A percentile compares a stretch with the other conserved stretches of the same genome.
Evolutionary conservation across 1,140 invertebrate genomes (phyloP).

Genomic region (Cherax quadricarinatus): DNA sequence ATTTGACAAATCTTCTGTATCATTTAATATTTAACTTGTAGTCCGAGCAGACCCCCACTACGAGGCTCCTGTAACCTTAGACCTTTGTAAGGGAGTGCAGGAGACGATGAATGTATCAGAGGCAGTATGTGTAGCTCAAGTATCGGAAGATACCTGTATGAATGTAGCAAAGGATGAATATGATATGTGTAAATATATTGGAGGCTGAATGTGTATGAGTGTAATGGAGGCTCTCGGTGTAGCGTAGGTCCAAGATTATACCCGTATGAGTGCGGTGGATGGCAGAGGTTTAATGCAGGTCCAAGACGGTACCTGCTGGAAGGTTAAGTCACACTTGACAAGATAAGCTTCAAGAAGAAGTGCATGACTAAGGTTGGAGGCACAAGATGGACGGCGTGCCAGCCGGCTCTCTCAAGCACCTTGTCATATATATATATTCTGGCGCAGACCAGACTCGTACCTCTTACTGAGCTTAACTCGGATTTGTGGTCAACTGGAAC

Average conservation of each 20-base stretch:
- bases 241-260: background rate
- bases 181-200: background rate
- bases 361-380: conserved; percentile 35
- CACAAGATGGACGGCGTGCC: conserved; percentile 36
- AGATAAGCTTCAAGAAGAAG: conserved; percentile 48
- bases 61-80: background rate
- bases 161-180: background rate
- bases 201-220: background rate
- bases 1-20: background rate
- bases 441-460: background rate
- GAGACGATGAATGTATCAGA: too few species aligned
- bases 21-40: background rate
- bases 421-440: conserved; percentile 12
- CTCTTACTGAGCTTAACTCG: background rate
- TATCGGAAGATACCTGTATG: background rate
- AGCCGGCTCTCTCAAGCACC: conserved; percentile 20
- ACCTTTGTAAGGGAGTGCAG: background rate
- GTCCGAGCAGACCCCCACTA: background rate
- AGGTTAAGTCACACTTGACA: conserved; percentile 21
- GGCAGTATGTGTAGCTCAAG: background rate
- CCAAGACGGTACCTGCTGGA: conserved; percentile 4
- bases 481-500: background rate
- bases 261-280: background rate
- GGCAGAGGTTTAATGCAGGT: background rate
- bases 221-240: background rate